These are phyloP conservation scores for Artibeus jamaicensis DNA, from an alignment of 2,797 vertebrate species.

Conservation along the genomic window DNA sequence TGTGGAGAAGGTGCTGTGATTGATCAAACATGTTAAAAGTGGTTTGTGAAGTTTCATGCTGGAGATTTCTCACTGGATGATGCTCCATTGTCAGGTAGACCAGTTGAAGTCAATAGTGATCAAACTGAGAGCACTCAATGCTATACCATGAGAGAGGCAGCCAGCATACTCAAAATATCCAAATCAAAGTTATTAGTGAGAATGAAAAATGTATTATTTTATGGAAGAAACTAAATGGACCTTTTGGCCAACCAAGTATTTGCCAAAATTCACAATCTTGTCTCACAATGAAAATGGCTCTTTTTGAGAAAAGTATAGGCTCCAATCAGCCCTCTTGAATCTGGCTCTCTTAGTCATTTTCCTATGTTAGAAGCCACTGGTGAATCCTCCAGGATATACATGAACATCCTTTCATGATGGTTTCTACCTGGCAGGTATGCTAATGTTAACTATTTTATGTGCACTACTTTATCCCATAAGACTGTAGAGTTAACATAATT, in stretches of 20 bases:
- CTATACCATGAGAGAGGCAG: neutral
- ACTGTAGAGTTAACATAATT: neutral
- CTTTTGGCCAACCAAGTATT: neutral
- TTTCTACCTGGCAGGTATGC: neutral
- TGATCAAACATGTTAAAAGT: too few species aligned
- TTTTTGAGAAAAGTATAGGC: neutral
- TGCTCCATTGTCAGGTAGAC: neutral
- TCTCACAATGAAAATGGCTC: neutral
- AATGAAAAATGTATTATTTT: neutral
- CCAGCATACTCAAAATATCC: neutral
- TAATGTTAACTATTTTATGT: neutral
- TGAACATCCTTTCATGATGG: neutral
- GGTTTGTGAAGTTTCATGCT: neutral
- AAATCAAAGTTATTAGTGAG: neutral
- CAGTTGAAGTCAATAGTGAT: neutral
- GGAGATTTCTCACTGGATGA: neutral
- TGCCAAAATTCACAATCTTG: neutral
- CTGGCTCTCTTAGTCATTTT: neutral
- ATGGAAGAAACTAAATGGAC: too few species aligned
- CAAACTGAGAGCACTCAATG: neutral
- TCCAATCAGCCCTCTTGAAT: neutral
- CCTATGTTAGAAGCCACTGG: neutral
- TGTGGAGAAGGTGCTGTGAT: too few species aligned
- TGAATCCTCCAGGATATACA: neutral
- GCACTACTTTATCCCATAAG: neutral